These are phyloP conservation scores for Ancistrus triradiatus DNA, from an alignment of 2,113 vertebrate species.

Conservation along the genomic window DNA sequence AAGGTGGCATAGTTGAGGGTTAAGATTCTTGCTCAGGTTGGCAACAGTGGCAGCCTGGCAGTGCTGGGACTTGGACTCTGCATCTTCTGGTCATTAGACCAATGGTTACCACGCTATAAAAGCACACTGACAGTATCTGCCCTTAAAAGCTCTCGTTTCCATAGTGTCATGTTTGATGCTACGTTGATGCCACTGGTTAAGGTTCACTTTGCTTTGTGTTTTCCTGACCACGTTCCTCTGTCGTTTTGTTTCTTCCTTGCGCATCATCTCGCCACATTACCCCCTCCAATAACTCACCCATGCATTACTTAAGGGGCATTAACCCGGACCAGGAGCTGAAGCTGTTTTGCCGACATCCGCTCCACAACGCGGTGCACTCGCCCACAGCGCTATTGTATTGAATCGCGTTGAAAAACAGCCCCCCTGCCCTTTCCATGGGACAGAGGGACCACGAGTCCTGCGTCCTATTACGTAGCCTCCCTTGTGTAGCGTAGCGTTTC, in stretches of 20 bases:
- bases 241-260: conserved; percentile 59
- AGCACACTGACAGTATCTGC: too few relatives aligned
- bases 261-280: conserved; percentile 45
- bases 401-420: conserved; percentile 41
- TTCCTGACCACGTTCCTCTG: conserved; percentile 67
- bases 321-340: conserved; percentile 62
- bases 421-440: conserved; percentile 20
- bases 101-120: too few relatives aligned
- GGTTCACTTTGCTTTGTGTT: too few relatives aligned
- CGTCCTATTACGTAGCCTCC: conserved; percentile 3
- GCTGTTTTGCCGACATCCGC: conserved; percentile 57
- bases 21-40: too few relatives aligned
- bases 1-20: too few relatives aligned
- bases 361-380: conserved; percentile 49
- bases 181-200: too few relatives aligned
- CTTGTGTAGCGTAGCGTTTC: background rate
- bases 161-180: too few relatives aligned
- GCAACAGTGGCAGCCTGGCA: too few relatives aligned
- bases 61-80: too few relatives aligned
- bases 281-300: conserved; percentile 59
- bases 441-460: conserved; percentile 13
- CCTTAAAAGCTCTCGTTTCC: too few relatives aligned
- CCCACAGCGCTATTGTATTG: conserved; percentile 56
- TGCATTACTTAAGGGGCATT: conserved; percentile 70
- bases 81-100: too few relatives aligned